Conservation (phyloP, 1,140 invertebrate species). For the Drosophila navojoa region DNA sequence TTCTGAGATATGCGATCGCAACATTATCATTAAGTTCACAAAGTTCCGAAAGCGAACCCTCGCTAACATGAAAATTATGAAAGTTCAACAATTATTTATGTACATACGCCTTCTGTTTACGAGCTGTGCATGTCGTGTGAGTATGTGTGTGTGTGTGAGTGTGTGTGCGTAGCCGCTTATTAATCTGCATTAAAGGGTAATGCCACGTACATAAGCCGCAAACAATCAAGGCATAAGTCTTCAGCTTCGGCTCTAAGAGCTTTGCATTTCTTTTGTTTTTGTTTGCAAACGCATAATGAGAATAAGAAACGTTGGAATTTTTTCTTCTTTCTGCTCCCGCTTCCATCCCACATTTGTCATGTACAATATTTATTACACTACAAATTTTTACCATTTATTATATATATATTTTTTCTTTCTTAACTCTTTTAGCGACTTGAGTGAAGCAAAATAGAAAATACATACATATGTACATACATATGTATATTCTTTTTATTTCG, state of each 20-base stretch:
- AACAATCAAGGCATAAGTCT: conserved; percentile 25
- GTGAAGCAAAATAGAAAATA: neutral
- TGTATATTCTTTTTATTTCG: too few species aligned
- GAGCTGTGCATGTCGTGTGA: too few species aligned
- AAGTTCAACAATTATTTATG: conserved; percentile 2
- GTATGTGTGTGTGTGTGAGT: neutral
- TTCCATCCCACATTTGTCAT: neutral
- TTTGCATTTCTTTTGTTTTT: conserved; percentile 35
- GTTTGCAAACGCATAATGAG: conserved; percentile 20
- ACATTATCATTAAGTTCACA: too few species aligned
- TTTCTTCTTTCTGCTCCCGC: neutral
- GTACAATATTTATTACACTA: neutral
- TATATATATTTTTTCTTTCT: neutral
- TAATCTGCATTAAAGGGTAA: conserved; percentile 5
- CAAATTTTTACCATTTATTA: neutral
- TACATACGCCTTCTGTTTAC: neutral
- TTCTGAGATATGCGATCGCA: neutral
- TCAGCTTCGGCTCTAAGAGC: conserved; percentile 8
- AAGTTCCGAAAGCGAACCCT: too few species aligned
- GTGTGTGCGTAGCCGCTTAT: conserved; percentile 1
- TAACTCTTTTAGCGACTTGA: neutral
- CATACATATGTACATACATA: too few species aligned
- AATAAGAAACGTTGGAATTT: conserved; percentile 11
- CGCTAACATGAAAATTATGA: neutral
- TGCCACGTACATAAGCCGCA: conserved; percentile 12